Conservation (phyloP, 2,113 vertebrate genomes). For the Raja brachyura region DNA sequence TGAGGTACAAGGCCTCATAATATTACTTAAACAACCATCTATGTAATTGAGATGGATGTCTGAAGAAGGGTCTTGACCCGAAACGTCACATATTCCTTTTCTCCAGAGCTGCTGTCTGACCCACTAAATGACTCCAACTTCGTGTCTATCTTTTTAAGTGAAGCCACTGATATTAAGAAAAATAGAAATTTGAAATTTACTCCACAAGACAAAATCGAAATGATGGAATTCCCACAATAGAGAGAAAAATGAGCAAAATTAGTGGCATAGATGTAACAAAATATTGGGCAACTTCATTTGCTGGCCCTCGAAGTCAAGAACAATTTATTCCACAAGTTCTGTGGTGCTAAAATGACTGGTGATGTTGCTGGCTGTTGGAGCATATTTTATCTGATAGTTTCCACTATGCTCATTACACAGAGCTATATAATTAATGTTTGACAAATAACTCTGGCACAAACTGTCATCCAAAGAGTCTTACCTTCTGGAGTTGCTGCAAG, state of each 20-base stretch:
- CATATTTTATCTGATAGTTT: not conserved
- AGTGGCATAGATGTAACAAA: not conserved
- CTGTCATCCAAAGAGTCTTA: slow-evolving; percentile 49
- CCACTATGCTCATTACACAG: not conserved
- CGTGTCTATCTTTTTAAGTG: too few relatives aligned
- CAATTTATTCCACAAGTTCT: too few relatives aligned
- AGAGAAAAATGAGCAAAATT: not conserved
- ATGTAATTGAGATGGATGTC: not conserved
- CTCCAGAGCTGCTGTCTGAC: too few relatives aligned
- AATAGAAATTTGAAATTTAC: not conserved
- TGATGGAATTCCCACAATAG: not conserved
- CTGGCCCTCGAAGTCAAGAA: too few relatives aligned
- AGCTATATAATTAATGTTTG: not conserved
- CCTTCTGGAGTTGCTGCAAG: slow-evolving; percentile 90
- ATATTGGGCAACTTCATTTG: too few relatives aligned
- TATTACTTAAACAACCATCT: too few relatives aligned
- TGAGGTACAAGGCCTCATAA: too few relatives aligned
- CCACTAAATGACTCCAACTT: too few relatives aligned
- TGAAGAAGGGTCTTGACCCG: too few relatives aligned
- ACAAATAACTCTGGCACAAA: not conserved
- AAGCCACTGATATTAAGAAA: not conserved
- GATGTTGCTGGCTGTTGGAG: not conserved
- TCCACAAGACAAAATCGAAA: not conserved
- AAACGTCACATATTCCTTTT: too few relatives aligned
- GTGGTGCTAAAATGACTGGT: too few relatives aligned